These are phyloP conservation scores for Emydoidea blandingii DNA, from an alignment of 2,797 vertebrate genomes.

Conservation along the genomic window DNA sequence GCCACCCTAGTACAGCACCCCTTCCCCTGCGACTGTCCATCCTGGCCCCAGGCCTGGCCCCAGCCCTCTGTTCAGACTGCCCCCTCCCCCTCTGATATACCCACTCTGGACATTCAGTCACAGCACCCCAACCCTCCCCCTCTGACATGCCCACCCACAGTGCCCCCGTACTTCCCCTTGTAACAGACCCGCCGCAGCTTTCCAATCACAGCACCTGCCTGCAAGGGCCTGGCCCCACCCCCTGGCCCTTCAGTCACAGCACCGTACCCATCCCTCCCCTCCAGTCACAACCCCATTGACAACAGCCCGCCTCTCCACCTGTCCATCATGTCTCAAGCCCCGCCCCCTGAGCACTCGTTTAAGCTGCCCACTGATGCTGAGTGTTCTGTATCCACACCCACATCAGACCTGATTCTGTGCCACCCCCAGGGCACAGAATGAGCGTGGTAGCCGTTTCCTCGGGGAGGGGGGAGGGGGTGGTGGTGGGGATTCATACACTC, in stretches of 20 bases:
- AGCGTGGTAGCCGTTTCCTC: neutral
- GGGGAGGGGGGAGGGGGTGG: neutral
- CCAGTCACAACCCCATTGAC: neutral
- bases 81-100: neutral
- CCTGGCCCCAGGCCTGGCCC: neutral
- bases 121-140: neutral
- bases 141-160: neutral
- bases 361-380: fast-evolving
- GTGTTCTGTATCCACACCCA: neutral
- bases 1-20: neutral
- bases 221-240: neutral
- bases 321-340: neutral
- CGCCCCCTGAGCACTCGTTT: neutral
- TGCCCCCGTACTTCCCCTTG: neutral
- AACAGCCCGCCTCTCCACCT: too few species aligned
- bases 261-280: neutral
- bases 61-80: fast-evolving
- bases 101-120: neutral
- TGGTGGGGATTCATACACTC: neutral
- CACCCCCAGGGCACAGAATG: neutral
- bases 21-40: neutral
- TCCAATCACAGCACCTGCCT: neutral
- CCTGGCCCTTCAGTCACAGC: neutral
- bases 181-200: neutral
- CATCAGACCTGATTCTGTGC: neutral